Evolutionary conservation across 2,888 invertebrate species (phyloP).

Genomic region (Nycteola revayana): DNA sequence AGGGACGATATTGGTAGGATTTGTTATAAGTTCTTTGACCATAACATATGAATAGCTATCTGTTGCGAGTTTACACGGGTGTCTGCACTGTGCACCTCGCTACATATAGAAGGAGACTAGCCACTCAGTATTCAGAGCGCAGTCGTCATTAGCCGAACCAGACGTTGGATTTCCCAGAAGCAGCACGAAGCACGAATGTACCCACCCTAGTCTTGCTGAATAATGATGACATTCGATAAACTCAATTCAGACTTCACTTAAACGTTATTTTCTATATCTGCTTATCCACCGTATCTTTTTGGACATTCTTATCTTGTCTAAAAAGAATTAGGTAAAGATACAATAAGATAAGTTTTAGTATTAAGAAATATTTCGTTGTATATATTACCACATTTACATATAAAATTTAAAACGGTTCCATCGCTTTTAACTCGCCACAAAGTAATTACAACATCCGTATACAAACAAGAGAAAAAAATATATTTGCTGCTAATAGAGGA

Average conservation of each 20-base stretch:
- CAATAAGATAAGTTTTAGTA: too few species aligned
- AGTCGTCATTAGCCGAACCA: slow-evolving; percentile 70
- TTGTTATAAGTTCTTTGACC: slow-evolving; percentile 18
- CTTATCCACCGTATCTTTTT: too few species aligned
- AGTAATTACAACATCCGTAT: too few species aligned
- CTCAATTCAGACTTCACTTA: slow-evolving; percentile 49
- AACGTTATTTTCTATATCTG: slow-evolving; percentile 30
- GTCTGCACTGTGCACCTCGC: slow-evolving; percentile 29
- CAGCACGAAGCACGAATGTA: slow-evolving; percentile 56
- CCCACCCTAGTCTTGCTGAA: slow-evolving; percentile 54
- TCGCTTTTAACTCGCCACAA: too few species aligned
- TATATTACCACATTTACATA: too few species aligned
- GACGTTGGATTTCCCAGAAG: slow-evolving; percentile 72
- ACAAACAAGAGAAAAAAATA: too few species aligned
- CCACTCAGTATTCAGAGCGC: slow-evolving; percentile 71
- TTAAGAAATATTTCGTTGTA: too few species aligned
- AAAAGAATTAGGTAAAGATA: too few species aligned
- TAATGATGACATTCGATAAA: slow-evolving; percentile 63
- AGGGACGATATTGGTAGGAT: slow-evolving; percentile 22
- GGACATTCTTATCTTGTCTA: too few species aligned
- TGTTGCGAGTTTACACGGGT: slow-evolving; percentile 10
- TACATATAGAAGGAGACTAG: slow-evolving; percentile 35
- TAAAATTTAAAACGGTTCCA: too few species aligned
- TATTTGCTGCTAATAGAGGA: too few species aligned
- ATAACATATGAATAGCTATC: slow-evolving; percentile 8